Evolutionary conservation across 2,113 vertebrate species (phyloP), one percentile per base, ranked within the genome.

Genomic region (Guaruba guarouba): DNA sequence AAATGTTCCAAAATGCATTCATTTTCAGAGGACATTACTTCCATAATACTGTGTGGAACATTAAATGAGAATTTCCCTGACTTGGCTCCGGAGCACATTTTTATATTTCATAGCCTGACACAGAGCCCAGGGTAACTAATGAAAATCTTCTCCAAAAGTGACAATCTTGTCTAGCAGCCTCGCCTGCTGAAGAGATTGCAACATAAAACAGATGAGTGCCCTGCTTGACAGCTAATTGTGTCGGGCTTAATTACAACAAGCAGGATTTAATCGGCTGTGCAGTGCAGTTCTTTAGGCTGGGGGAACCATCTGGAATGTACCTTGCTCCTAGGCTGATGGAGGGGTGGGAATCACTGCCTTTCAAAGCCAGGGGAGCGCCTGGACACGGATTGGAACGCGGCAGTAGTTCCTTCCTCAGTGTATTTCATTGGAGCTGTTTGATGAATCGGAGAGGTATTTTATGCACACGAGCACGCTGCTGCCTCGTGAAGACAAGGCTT

Each of bases 191-290:
- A 93, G 96, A 96, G 96, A 97, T 97, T 97, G 97, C 97, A 95
- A 97, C 97, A 97, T 98, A 97, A 98, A 97, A 97, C 97, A 97
- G 97, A 97, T 95, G 97, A 97, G 95, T 95, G 96, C 97, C 95
- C 96, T 96, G 88, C 97, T 95, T 97, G 97, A 97, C 97, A 97
- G 97, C 96, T 98, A 98, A 98, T 98, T 98, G 97, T 97, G 97
- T 98, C 74, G 81, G 92, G 81, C 97, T 97, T 98, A 98, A 98
- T 98, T 97, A 97, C 97, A 98, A 97, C 97, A 97, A 98, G 97
- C 96, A 94, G 96, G 88, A 97, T 97, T 97, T 97, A 98, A 97
- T 98, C 85, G 89, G 94, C 97, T 97, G 97, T 97, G 95, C 95
- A 95, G 95, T 18, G 86, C 82, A 41, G 96, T 94, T 95, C 93